Evolutionary conservation across 2,888 invertebrate genomes (phyloP).

Genomic region (Himalopsyche kuldschensis): DNA sequence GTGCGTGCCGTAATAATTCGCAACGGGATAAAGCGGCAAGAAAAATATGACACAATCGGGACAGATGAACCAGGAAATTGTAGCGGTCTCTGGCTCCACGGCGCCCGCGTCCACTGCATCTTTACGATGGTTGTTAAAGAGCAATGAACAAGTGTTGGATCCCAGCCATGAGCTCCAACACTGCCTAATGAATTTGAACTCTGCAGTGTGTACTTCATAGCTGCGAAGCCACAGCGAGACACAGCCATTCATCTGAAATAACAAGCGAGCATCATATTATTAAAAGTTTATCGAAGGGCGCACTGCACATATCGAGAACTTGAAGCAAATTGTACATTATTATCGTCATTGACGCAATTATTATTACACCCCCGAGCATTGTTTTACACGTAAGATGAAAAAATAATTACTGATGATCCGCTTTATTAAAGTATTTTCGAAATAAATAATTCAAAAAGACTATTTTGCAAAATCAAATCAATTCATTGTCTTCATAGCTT

Average conservation of each 20-base stretch:
- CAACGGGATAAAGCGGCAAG: conserved; percentile 13
- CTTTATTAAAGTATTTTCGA: too few relatives aligned
- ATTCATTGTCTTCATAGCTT: too few relatives aligned
- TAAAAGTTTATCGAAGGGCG: neutral
- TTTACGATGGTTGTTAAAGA: neutral
- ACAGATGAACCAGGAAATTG: conserved; percentile 2
- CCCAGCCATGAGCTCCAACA: conserved; percentile 4
- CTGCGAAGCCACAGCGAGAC: neutral
- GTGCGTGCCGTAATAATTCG: conserved; percentile 7
- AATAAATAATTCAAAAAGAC: too few relatives aligned
- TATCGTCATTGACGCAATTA: neutral
- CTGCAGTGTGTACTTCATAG: conserved; percentile 16
- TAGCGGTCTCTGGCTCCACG: neutral
- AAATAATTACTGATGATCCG: too few relatives aligned
- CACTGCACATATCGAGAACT: neutral
- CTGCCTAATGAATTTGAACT: conserved; percentile 22
- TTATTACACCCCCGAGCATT: neutral
- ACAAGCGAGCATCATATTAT: neutral
- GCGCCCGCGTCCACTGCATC: neutral
- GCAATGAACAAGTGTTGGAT: neutral
- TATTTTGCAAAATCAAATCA: too few relatives aligned
- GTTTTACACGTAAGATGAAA: neutral
- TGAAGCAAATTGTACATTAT: neutral
- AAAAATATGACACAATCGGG: neutral
- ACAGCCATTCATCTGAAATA: neutral